Percentiles rank a stretch among this genome's conserved stretches.
phyloP scores from a whole-genome alignment of 2,888 invertebrate genomes.

The Polia nebulosa region DNA sequence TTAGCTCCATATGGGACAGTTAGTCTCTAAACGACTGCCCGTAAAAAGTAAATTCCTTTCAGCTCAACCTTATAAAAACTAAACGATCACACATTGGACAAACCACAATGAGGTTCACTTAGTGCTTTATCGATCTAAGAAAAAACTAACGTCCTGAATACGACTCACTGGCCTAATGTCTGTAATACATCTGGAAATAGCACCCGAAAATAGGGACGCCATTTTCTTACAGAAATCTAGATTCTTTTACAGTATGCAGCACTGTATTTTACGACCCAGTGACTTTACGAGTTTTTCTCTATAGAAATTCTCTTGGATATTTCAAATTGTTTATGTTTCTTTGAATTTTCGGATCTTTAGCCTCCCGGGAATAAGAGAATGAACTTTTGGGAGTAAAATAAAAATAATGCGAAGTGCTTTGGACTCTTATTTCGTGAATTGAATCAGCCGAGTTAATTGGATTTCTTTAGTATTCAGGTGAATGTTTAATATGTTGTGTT shows the following conservation, averaged over 20 bases:
- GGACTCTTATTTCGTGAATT: conserved; percentile 55
- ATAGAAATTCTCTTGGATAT: conserved; percentile 40
- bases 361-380: conserved; percentile 49
- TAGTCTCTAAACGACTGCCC: conserved; percentile 38
- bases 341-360: conserved; percentile 33
- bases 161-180: conserved; percentile 28
- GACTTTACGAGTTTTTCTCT: conserved; percentile 51
- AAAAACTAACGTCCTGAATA: conserved; percentile 35
- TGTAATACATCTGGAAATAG: conserved; percentile 41
- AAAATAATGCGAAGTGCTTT: conserved; percentile 52
- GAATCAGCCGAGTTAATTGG: conserved; percentile 60
- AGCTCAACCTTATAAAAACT: conserved; percentile 54
- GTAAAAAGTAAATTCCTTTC: conserved; percentile 60
- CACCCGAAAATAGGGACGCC: conserved; percentile 41
- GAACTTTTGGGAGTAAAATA: conserved; percentile 49
- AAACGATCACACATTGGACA: conserved; percentile 50
- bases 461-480: conserved; percentile 49
- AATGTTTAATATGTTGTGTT: conserved; percentile 60
- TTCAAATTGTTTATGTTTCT: conserved; percentile 50
- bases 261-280: conserved; percentile 46
- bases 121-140: conserved; percentile 36
- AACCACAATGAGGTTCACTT: conserved; percentile 39
- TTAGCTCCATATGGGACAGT: conserved; percentile 38
- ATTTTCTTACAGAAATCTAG: conserved; percentile 53
- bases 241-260: conserved; percentile 48